A percentile compares a stretch with the other conserved stretches of the same genome.
phyloP scores from a whole-genome alignment of 2,888 invertebrate species.

The Platynereis dumerilii region DNA sequence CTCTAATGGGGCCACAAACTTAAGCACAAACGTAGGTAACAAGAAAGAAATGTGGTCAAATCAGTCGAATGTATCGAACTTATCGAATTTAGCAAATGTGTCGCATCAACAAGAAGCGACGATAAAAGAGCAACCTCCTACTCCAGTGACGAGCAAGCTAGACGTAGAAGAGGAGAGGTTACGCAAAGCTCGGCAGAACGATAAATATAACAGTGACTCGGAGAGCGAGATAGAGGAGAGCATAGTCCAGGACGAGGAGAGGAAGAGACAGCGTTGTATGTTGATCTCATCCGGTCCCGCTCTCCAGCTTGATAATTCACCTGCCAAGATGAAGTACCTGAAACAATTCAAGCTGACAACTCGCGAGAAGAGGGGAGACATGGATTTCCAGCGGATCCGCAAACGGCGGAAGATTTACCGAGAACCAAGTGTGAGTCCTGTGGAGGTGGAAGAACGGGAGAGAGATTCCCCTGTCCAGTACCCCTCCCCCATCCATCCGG shows the following conservation, averaged over 20 bases:
- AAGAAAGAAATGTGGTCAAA: too few relatives aligned
- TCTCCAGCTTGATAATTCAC: slow-evolving; percentile 48
- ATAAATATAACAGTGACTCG: slow-evolving; percentile 44
- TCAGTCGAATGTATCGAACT: too few relatives aligned
- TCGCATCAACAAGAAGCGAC: too few relatives aligned
- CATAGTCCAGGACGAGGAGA: slow-evolving; percentile 12
- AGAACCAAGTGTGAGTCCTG: slow-evolving; percentile 51
- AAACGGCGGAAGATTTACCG: slow-evolving; percentile 46
- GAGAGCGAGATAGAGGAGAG: slow-evolving; percentile 46
- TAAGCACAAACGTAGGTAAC: too few relatives aligned
- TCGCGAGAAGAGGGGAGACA: slow-evolving; percentile 50
- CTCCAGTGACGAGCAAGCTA: slow-evolving; percentile 47
- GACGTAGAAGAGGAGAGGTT: slow-evolving; percentile 55
- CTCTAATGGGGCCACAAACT: too few relatives aligned
- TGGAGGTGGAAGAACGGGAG: slow-evolving; percentile 38
- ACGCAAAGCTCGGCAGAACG: slow-evolving; percentile 43
- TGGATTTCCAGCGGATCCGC: slow-evolving; percentile 47
- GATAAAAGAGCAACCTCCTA: too few relatives aligned
- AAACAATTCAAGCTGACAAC: slow-evolving; percentile 52
- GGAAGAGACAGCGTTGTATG: slow-evolving; percentile 38
- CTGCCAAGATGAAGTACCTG: slow-evolving; percentile 50
- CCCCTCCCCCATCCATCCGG: slow-evolving; percentile 28
- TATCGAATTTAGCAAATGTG: too few relatives aligned
- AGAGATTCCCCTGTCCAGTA: not conserved
- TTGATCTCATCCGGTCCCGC: slow-evolving; percentile 55